These are phyloP conservation scores for Merluccius polli DNA, from an alignment of 2,797 vertebrate genomes.

Conservation along the genomic window DNA sequence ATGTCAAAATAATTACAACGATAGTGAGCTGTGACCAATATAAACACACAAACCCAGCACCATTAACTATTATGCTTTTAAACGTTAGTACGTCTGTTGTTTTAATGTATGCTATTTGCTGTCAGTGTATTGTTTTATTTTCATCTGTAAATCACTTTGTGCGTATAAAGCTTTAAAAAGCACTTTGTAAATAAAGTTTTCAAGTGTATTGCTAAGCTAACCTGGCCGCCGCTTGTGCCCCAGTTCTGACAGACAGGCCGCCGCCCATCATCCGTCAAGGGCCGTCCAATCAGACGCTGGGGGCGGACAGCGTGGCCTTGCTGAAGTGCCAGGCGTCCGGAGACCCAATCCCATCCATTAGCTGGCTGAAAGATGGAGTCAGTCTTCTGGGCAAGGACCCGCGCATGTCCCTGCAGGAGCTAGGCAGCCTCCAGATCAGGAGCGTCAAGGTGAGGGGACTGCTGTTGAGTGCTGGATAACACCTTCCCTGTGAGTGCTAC, in stretches of 20 bases:
- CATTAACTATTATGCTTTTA: too few relatives aligned
- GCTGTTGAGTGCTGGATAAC: neutral
- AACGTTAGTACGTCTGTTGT: too few relatives aligned
- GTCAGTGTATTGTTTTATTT: too few relatives aligned
- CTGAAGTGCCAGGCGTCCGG: slow-evolving; percentile 95
- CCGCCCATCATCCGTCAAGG: slow-evolving; percentile 98
- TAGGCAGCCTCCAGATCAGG: slow-evolving; percentile 94
- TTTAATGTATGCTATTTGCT: too few relatives aligned
- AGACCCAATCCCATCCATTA: slow-evolving; percentile 93
- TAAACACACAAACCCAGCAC: too few relatives aligned
- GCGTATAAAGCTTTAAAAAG: neutral
- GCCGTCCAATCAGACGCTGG: slow-evolving; percentile 90
- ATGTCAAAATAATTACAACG: neutral
- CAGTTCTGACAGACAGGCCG: slow-evolving; percentile 94
- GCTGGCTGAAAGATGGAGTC: slow-evolving; percentile 96
- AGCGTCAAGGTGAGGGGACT: slow-evolving; percentile 78
- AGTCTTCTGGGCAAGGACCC: slow-evolving; percentile 92
- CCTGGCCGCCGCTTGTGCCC: slow-evolving; percentile 42
- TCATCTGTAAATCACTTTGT: too few relatives aligned
- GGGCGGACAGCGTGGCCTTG: slow-evolving; percentile 86
- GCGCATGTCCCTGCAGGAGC: slow-evolving; percentile 89
- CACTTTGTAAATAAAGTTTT: neutral
- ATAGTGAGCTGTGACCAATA: neutral
- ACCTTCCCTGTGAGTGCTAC: neutral
- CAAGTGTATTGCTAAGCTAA: neutral